These are phyloP conservation scores for Sparus aurata DNA, from an alignment of 2,797 vertebrate genomes.

Conservation along the genomic window DNA sequence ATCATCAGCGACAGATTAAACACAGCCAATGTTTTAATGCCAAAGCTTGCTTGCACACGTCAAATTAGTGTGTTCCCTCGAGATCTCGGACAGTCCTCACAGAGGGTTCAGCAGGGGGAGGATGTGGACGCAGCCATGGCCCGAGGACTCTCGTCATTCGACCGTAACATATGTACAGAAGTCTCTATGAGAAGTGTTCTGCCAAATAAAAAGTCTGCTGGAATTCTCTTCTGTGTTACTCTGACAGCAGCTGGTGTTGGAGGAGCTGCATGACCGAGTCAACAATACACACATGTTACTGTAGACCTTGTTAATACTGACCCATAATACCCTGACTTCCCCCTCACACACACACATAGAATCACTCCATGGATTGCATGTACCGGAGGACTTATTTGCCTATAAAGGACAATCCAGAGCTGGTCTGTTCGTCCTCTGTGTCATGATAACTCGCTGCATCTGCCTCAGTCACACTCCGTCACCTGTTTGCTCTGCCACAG, in stretches of 20 bases:
- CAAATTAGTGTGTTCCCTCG: slow-evolving; percentile 32
- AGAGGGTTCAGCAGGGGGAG: slow-evolving; percentile 8
- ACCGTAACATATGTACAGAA: slow-evolving; percentile 50
- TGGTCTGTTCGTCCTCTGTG: slow-evolving; percentile 20
- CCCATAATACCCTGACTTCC: slow-evolving; percentile 1
- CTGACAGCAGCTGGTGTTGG: slow-evolving; percentile 36
- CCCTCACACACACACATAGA: neutral
- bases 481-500: slow-evolving; percentile 16
- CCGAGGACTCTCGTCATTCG: slow-evolving; percentile 32
- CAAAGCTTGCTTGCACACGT: slow-evolving; percentile 52
- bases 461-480: slow-evolving; percentile 10
- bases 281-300: slow-evolving; percentile 35
- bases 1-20: neutral
- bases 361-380: slow-evolving; percentile 41
- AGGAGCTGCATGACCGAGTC: slow-evolving; percentile 61
- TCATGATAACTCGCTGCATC: slow-evolving; percentile 35
- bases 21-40: slow-evolving; percentile 48
- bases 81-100: neutral
- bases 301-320: slow-evolving; percentile 52
- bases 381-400: slow-evolving; percentile 27
- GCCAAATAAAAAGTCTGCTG: slow-evolving; percentile 63
- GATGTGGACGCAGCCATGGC: neutral
- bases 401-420: slow-evolving; percentile 23
- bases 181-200: slow-evolving; percentile 68
- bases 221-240: slow-evolving; percentile 40